Conservation (phyloP, 2,797 vertebrate genomes). For the Phrynocephalus vlangalii region DNA sequence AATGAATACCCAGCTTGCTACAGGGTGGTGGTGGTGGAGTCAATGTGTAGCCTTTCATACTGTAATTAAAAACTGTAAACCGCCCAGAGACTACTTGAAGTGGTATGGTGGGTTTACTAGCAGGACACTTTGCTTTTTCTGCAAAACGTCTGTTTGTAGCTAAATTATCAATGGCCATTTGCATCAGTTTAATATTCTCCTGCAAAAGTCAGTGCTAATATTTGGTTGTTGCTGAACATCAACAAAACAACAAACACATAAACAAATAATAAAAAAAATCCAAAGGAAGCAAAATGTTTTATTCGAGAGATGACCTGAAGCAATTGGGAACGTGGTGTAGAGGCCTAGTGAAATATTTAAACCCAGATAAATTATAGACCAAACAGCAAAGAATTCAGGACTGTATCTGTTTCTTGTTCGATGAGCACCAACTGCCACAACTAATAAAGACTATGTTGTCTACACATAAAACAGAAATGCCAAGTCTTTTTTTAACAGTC, state of each 20-base stretch:
- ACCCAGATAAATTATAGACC: slow-evolving; percentile 45
- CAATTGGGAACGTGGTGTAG: not conserved
- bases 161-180: not conserved
- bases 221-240: not conserved
- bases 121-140: too few species aligned
- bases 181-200: not conserved
- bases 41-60: too few species aligned
- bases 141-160: not conserved
- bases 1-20: too few species aligned
- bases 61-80: too few species aligned
- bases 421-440: slow-evolving; percentile 68
- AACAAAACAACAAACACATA: not conserved
- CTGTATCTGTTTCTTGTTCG: slow-evolving; percentile 75
- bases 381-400: slow-evolving; percentile 62
- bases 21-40: too few species aligned
- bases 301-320: not conserved
- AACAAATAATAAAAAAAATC: too few species aligned
- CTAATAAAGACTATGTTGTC: slow-evolving; percentile 59
- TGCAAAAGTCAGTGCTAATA: not conserved
- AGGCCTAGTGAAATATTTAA: slow-evolving; percentile 52
- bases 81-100: too few species aligned
- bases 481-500: slow-evolving; percentile 45
- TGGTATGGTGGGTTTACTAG: too few species aligned
- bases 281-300: not conserved
- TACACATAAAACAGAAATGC: slow-evolving; percentile 66